Evolutionary conservation across 1,140 invertebrate species (phyloP).

Genomic region (Popillia japonica): DNA sequence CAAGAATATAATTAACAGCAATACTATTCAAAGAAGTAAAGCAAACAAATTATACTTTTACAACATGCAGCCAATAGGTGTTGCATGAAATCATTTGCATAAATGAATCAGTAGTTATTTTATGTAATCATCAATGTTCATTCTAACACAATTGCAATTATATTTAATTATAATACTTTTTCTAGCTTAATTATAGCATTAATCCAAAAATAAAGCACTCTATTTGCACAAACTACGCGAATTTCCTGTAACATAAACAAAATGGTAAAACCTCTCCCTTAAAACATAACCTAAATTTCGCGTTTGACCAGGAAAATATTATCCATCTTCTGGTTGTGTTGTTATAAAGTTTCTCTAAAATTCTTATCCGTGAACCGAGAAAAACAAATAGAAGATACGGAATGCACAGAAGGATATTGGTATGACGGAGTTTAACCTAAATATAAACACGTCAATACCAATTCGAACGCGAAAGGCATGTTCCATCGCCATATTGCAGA

Average conservation of each 20-base stretch:
- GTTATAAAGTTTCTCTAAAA: not conserved
- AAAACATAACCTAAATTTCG: slow-evolving; percentile 27
- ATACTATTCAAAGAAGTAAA: not conserved
- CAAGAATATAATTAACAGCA: not conserved
- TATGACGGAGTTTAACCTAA: slow-evolving; percentile 57
- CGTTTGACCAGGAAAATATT: not conserved
- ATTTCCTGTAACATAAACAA: slow-evolving; percentile 25
- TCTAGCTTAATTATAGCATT: slow-evolving; percentile 5
- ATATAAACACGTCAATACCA: slow-evolving; percentile 49
- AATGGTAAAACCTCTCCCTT: slow-evolving; percentile 27
- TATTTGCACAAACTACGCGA: not conserved
- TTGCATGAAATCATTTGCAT: slow-evolving; percentile 29
- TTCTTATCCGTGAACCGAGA: not conserved
- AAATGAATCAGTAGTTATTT: slow-evolving; percentile 26
- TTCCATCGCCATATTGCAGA: not conserved
- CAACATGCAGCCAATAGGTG: not conserved
- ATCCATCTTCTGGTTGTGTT: not conserved
- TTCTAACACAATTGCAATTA: not conserved
- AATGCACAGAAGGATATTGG: slow-evolving; percentile 37
- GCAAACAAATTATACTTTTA: not conserved
- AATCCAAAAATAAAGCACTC: slow-evolving; percentile 17
- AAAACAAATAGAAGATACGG: slow-evolving; percentile 25
- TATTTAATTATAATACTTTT: not conserved
- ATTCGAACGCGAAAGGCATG: not conserved
- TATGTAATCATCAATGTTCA: slow-evolving; percentile 24